These are phyloP conservation scores for Sinentomon sp. DNA, from an alignment of 2,888 invertebrate genomes.

Conservation along the genomic window DNA sequence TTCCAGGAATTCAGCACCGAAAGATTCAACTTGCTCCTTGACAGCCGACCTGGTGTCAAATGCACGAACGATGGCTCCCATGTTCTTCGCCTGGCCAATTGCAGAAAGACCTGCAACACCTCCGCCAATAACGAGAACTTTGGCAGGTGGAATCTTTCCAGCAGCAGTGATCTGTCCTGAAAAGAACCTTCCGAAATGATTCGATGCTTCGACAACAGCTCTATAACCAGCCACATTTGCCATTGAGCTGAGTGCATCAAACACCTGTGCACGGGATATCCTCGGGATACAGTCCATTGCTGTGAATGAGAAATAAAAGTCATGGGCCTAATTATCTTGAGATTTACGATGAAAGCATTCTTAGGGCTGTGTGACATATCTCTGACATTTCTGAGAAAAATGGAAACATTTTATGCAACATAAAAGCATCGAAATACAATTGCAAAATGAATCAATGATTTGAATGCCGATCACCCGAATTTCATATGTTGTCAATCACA, in stretches of 20 bases:
- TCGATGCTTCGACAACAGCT: conserved; percentile 65
- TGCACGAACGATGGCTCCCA: conserved; percentile 67
- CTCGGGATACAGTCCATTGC: conserved; percentile 73
- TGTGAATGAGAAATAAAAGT: conserved; percentile 19
- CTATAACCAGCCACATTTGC: conserved; percentile 69
- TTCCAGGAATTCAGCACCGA: conserved; percentile 65
- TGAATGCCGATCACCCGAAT: too few relatives aligned
- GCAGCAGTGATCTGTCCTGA: conserved; percentile 72
- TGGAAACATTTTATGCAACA: not conserved
- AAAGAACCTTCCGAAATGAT: conserved; percentile 69
- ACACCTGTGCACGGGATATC: conserved; percentile 64
- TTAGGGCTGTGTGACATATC: too few relatives aligned
- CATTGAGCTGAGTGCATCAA: conserved; percentile 73
- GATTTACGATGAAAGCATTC: too few relatives aligned
- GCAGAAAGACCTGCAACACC: conserved; percentile 71
- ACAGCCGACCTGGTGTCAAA: conserved; percentile 65
- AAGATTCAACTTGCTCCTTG: conserved; percentile 55
- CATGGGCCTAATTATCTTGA: too few relatives aligned
- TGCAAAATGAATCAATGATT: too few relatives aligned
- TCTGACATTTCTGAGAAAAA: not conserved
- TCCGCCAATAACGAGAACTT: conserved; percentile 61
- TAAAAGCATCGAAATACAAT: too few relatives aligned
- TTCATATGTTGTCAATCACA: too few relatives aligned
- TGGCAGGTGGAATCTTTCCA: conserved; percentile 64
- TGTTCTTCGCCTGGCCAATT: conserved; percentile 51